Conservation (phyloP, 2,888 invertebrate species). For the Boloria euphrosyne region DNA sequence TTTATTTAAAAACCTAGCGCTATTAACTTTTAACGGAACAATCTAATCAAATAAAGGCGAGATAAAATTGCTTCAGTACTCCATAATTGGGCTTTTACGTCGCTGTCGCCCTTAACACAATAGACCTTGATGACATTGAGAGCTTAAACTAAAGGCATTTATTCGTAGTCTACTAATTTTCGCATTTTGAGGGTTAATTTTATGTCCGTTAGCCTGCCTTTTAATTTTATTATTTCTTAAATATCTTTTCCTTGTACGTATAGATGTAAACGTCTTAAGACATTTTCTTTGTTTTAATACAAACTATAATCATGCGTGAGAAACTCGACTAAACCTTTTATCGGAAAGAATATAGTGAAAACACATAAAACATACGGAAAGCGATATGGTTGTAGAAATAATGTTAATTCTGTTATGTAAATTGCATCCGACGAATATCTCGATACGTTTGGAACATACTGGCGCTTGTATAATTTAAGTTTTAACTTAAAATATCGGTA, state of each 20-base stretch:
- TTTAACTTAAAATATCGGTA: slow-evolving; percentile 23
- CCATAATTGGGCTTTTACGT: slow-evolving; percentile 11
- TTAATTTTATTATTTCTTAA: slow-evolving; percentile 9
- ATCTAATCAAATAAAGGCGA: slow-evolving; percentile 7
- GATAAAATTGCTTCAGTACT: slow-evolving; percentile 12
- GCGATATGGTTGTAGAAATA: slow-evolving; percentile 1
- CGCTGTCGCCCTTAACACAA: slow-evolving; percentile 14
- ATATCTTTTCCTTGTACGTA: not conserved
- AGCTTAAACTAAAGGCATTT: slow-evolving; percentile 17
- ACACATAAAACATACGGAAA: not conserved
- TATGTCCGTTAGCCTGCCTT: not conserved
- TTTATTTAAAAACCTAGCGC: too few species aligned
- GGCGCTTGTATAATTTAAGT: slow-evolving; percentile 21
- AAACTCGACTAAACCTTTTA: not conserved
- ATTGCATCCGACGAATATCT: slow-evolving; percentile 18
- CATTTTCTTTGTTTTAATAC: not conserved
- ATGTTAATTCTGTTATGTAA: slow-evolving; percentile 28
- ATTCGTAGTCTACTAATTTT: slow-evolving; percentile 15
- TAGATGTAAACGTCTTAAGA: not conserved
- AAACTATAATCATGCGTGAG: not conserved
- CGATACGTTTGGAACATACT: slow-evolving; percentile 23
- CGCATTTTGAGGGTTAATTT: slow-evolving; percentile 15
- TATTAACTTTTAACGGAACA: not conserved
- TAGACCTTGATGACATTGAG: slow-evolving; percentile 16
- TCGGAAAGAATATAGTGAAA: not conserved